Conservation (phyloP, 1,140 invertebrate genomes). For the Penaeus chinensis region DNA sequence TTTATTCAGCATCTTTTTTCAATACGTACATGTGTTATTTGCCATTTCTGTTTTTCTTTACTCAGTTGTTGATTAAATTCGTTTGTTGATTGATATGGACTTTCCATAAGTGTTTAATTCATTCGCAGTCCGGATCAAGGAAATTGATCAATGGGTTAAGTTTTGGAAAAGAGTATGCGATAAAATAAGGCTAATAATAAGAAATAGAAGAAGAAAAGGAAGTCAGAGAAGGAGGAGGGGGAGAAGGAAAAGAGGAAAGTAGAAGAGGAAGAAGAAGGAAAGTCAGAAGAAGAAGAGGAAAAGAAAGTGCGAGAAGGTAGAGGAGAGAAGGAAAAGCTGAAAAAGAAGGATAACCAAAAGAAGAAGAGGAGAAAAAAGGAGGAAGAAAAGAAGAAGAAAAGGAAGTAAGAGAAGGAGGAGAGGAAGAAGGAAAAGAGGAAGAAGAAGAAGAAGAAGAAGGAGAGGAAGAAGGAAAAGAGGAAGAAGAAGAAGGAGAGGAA, state of each 20-base stretch:
- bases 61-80: too few relatives aligned
- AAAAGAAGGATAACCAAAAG: not conserved
- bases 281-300: not conserved
- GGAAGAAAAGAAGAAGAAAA: not conserved
- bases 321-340: not conserved
- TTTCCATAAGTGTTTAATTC: not conserved
- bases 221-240: not conserved
- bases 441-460: not conserved
- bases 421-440: not conserved
- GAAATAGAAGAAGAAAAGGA: not conserved
- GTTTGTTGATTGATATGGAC: not conserved
- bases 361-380: not conserved
- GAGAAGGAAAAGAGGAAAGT: conserved; percentile 7
- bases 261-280: conserved; percentile 14
- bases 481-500: not conserved
- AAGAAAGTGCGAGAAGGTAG: not conserved
- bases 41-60: too few relatives aligned
- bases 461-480: not conserved
- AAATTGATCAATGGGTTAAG: too few relatives aligned
- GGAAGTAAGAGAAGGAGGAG: not conserved
- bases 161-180: too few relatives aligned
- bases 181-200: too few relatives aligned
- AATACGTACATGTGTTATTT: not conserved
- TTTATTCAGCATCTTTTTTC: not conserved
- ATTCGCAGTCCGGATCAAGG: too few relatives aligned